phyloP scores from a whole-genome alignment of 2,113 vertebrate genomes.

The Hipposideros armiger region DNA sequence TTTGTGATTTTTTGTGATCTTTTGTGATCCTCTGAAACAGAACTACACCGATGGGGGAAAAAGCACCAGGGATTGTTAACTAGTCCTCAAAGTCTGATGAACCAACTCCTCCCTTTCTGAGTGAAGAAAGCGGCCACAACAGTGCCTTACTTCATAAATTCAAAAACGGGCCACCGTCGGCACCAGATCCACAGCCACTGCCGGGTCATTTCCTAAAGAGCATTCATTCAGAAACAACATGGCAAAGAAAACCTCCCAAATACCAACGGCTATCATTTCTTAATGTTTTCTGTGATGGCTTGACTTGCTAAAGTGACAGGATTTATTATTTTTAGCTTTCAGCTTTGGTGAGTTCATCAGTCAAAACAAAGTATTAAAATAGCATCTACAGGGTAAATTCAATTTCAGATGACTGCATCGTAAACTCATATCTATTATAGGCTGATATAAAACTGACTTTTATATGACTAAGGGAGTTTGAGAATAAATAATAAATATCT shows the following conservation, averaged over 20 bases:
- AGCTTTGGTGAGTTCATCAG: slow-evolving; percentile 69
- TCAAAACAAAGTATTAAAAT: slow-evolving; percentile 80
- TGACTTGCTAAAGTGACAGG: slow-evolving; percentile 64
- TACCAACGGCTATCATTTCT: slow-evolving; percentile 31
- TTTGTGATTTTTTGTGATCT: background rate
- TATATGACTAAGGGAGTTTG: background rate
- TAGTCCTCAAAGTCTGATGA: background rate
- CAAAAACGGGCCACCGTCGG: background rate
- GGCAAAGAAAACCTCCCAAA: background rate
- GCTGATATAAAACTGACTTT: background rate
- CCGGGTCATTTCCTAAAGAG: background rate
- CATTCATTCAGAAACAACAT: background rate
- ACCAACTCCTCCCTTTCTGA: background rate
- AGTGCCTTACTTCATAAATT: background rate
- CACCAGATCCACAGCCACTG: background rate
- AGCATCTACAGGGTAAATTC: slow-evolving; percentile 68
- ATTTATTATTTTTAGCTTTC: slow-evolving; percentile 75
- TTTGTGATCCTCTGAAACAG: background rate
- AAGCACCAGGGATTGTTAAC: background rate
- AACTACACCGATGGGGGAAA: background rate
- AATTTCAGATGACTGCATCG: slow-evolving; percentile 60
- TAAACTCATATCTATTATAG: slow-evolving; percentile 6
- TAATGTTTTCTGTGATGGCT: slow-evolving; percentile 10
- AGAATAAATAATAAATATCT: slow-evolving; percentile 22
- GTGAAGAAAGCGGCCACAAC: background rate